Evolutionary conservation across 2,113 vertebrate genomes (phyloP).

Genomic region (Nycticryphes semicollaris): DNA sequence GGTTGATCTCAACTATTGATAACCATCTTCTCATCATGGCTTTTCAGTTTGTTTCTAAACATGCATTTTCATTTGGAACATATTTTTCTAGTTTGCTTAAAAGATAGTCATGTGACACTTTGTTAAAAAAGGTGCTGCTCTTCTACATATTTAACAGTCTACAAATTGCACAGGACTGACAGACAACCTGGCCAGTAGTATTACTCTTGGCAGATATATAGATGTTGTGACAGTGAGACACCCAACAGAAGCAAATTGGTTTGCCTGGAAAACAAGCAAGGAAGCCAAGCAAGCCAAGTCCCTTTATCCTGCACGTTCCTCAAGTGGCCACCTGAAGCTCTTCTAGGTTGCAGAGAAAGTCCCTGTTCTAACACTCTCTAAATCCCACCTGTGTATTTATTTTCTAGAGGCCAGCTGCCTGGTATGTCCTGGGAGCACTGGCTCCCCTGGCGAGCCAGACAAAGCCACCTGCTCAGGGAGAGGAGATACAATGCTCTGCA

Average conservation of each 20-base stretch:
- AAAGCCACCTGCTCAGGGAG: neutral
- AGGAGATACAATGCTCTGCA: neutral
- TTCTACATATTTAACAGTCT: neutral
- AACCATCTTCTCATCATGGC: neutral
- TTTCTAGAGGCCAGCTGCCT: neutral
- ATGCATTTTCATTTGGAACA: neutral
- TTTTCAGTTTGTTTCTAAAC: neutral
- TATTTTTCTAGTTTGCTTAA: neutral
- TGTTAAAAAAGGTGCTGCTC: neutral
- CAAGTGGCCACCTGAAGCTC: neutral
- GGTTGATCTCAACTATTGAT: neutral
- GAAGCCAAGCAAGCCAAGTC: neutral
- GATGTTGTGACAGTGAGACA: neutral
- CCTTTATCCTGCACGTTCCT: fast-evolving
- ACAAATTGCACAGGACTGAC: neutral
- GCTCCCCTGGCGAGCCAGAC: neutral
- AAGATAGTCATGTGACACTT: neutral
- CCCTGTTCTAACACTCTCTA: neutral
- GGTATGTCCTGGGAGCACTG: neutral
- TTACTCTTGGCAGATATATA: neutral
- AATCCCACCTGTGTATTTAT: neutral
- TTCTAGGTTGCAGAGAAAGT: neutral
- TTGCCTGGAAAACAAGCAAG: neutral
- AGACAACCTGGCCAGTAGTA: neutral
- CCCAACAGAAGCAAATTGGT: neutral